A percentile compares a stretch with the other conserved stretches of the same genome.
Evolutionary conservation across 2,797 vertebrate genomes (phyloP).

Genomic region (Mus caroli): DNA sequence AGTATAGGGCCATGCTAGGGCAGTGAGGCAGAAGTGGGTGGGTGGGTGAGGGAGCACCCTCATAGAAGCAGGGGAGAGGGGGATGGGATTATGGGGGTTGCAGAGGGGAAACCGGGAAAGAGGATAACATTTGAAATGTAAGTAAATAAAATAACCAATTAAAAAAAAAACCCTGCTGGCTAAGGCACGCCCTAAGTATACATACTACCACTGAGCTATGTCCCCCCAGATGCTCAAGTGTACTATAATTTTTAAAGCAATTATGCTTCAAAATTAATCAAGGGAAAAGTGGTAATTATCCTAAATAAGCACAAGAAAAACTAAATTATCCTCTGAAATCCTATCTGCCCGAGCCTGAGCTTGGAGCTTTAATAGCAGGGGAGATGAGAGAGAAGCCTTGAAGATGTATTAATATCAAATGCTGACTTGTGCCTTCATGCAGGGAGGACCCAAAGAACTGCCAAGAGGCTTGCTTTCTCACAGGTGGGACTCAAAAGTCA

Average conservation of each 20-base stretch:
- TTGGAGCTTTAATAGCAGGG: background rate
- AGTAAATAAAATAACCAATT: too few relatives aligned
- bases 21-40: too few relatives aligned
- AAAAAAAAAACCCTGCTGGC: background rate
- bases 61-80: too few relatives aligned
- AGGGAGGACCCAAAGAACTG: background rate
- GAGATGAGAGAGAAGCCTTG: background rate
- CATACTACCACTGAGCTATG: background rate
- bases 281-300: background rate
- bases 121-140: too few relatives aligned
- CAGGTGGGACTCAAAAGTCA: background rate
- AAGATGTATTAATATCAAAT: background rate
- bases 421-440: background rate
- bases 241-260: background rate
- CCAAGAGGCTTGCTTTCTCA: background rate
- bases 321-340: background rate
- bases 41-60: too few relatives aligned
- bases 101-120: too few relatives aligned
- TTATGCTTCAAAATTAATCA: background rate
- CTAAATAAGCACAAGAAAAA: slow-evolving; percentile 32
- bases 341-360: background rate
- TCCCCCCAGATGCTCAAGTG: background rate
- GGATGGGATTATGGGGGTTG: too few relatives aligned
- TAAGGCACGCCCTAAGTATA: background rate
- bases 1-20: too few relatives aligned